Evolutionary conservation across 2,113 vertebrate genomes (phyloP), one percentile per base, ranked within the genome.

Genomic region (Alosa alosa): DNA sequence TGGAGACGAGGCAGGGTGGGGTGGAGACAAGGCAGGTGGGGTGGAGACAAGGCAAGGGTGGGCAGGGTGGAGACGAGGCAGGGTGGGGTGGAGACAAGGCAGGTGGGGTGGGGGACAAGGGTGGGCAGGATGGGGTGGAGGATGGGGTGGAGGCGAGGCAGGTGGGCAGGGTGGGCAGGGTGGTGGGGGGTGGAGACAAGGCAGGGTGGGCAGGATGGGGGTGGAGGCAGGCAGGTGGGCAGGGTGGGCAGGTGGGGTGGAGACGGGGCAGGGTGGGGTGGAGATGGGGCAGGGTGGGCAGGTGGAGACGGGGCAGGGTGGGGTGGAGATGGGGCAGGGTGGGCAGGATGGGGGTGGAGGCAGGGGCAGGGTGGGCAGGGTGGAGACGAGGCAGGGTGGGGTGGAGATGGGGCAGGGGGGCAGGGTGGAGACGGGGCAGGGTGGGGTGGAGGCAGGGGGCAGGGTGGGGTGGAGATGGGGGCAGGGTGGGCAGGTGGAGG

Each of bases 221-320:
- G 0, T 0, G 31, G 1, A 1, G 1, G 0, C 1, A 1, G 31
- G 31, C 31, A 31, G 31, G 31, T 0, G 31, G 31, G 31, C 31
- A 31, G 31, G 31, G 31, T 31, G 31, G 31, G 31, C 31, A 31
- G 31, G 31, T 31, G 39, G 25, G 3, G 68, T 10, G 22, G 31
- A 1, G 4, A 9, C 17, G 55, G 18, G 17, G 55, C 31, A 31
- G 31, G 31, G 31, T 31, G 39, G 25, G 3, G 68, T 10, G 22
- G 31, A 1, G 4, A 9, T 4, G 55, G 18, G 17, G 55, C 31
- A 31, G 1, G 31, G 0, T 25, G 25, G 3, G 68, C 1, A 7
- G 31, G 0, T n/a, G n/a, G n/a, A n/a, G n/a, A n/a, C 31, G 1
- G 31, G 31, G 31, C 1, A 1, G 31, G 31, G 31, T 31, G 39